These are phyloP conservation scores for Crambe crambe DNA, from an alignment of 37 sponge, comb jelly and placozoan genomes.

Conservation along the genomic window DNA sequence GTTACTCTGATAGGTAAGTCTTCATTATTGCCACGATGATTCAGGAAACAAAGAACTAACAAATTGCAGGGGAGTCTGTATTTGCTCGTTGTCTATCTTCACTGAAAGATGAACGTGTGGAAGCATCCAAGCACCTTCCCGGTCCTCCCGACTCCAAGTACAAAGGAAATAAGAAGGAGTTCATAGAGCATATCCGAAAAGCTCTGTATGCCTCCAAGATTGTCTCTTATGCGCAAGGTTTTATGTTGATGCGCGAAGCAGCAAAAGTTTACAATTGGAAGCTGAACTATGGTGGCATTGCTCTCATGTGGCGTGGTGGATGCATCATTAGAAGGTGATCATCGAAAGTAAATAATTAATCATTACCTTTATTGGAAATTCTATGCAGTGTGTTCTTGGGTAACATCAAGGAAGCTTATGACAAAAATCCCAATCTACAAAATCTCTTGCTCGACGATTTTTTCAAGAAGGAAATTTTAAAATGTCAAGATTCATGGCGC, in stretches of 20 bases:
- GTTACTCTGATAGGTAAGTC: slow-evolving; percentile 96
- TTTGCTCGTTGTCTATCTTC: slow-evolving; percentile 96
- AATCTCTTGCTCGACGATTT: slow-evolving; percentile 94
- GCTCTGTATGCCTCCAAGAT: slow-evolving; percentile 99
- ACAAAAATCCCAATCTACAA: slow-evolving; percentile 80
- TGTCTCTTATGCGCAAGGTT: slow-evolving; percentile 97
- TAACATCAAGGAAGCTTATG: slow-evolving; percentile 97
- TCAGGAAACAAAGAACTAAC: neutral
- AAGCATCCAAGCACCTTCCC: slow-evolving; percentile 72
- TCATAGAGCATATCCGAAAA: slow-evolving; percentile 84
- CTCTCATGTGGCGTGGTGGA: slow-evolving; percentile 99
- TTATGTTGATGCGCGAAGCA: slow-evolving; percentile 95
- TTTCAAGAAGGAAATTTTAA: slow-evolving; percentile 82
- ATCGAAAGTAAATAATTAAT: neutral
- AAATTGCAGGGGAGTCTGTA: slow-evolving; percentile 81
- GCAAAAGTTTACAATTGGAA: slow-evolving; percentile 88
- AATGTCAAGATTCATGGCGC: slow-evolving; percentile 90
- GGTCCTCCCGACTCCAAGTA: slow-evolving; percentile 63
- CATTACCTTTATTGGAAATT: neutral
- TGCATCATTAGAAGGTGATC: slow-evolving; percentile 93
- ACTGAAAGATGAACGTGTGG: slow-evolving; percentile 86
- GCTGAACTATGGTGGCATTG: slow-evolving; percentile 96
- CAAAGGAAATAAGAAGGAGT: slow-evolving; percentile 72
- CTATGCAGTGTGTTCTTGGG: slow-evolving; percentile 85
- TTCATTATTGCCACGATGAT: neutral